Base-by-base conservation (phyloP, 2,113 vertebrate species). In the Bubo scandiacus region DNA sequence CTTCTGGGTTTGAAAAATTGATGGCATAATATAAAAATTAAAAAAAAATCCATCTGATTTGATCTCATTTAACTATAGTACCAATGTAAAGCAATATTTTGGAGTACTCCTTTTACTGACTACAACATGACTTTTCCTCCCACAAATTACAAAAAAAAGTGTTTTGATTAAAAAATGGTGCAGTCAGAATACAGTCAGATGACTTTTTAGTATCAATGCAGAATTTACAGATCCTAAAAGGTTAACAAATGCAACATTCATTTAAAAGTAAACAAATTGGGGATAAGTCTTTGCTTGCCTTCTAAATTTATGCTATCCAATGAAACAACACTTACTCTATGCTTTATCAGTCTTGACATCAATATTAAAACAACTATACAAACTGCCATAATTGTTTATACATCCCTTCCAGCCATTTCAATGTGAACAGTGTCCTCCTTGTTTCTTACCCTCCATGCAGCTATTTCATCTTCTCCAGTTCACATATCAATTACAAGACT, bases 321-420 rank as follows among this genome's bases (percentile, higher is more conserved):
- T 43, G 72, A 75, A 97, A 88, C 38, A 92, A 66, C 62, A 86
- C 78, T 83, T 83, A 81, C 40, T 71, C 36, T 70, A 66, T 36
- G 54, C 15, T 94, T 94, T 97, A 96, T 95, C 91, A 82, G 65
- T 62, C 67, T 58, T 96, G 81, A 95, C 88, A 94, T 82, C 34
- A 3, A 54, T 94, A 94, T 86, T 93, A 92, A 80, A 94, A 62
- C 47, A 95, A 80, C 66, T 86, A 86, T 61, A 94, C 36, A 83
- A 94, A 90, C 66, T 89, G 73, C 77, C 87, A 63, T 88, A 77
- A 88, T n/a, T 90, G 92, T 94, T 95, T 95, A 95, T 71, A 94
- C 34, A 89, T 91, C 54, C 51, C 73, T 86, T 90, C 57, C 40
- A 93, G 81, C 9, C 14, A 0, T 57, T 92, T 88, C 66, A 75